Percentiles rank a stretch among this genome's conserved stretches.
These are phyloP conservation scores for Encarsia formosa DNA, from an alignment of 2,888 invertebrate genomes.

Conservation along the genomic window DNA sequence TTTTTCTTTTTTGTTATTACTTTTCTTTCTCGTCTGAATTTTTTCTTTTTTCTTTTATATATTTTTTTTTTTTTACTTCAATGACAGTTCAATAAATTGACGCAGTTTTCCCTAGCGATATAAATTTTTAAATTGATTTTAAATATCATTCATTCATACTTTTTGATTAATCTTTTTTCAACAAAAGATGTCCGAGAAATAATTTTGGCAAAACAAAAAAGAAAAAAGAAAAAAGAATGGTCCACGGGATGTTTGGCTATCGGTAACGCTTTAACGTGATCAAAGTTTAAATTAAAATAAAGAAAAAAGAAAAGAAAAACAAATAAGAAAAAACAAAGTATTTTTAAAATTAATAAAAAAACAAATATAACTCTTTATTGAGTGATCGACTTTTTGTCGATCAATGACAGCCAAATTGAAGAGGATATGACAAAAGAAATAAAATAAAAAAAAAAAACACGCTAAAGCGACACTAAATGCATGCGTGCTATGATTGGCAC, in stretches of 20 bases:
- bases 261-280: slow-evolving; percentile 36
- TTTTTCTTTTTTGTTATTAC: slow-evolving; percentile 16
- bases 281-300: slow-evolving; percentile 15
- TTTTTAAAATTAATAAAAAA: slow-evolving; percentile 14
- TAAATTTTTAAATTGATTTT: slow-evolving; percentile 8
- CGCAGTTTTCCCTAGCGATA: slow-evolving; percentile 16
- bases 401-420: slow-evolving; percentile 22
- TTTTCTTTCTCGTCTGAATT: slow-evolving; percentile 8
- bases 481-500: slow-evolving; percentile 38
- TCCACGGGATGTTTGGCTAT: slow-evolving; percentile 49
- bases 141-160: slow-evolving; percentile 4
- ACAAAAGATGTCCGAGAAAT: no score
- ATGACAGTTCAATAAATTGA: slow-evolving; percentile 25
- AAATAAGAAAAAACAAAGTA: slow-evolving; percentile 20
- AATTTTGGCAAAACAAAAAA: background rate
- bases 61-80: slow-evolving; percentile 14
- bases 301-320: slow-evolving; percentile 15
- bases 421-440: slow-evolving; percentile 10
- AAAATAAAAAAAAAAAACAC: slow-evolving; percentile 12
- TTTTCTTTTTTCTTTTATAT: slow-evolving; percentile 15
- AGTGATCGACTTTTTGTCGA: slow-evolving; percentile 11
- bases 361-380: slow-evolving; percentile 15
- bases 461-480: slow-evolving; percentile 31
- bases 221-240: slow-evolving; percentile 28
- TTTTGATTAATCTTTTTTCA: no score